Evolutionary conservation across 2,113 vertebrate species (phyloP), one percentile per base, ranked within the genome.

Genomic region (Hippopotamus amphibius): DNA sequence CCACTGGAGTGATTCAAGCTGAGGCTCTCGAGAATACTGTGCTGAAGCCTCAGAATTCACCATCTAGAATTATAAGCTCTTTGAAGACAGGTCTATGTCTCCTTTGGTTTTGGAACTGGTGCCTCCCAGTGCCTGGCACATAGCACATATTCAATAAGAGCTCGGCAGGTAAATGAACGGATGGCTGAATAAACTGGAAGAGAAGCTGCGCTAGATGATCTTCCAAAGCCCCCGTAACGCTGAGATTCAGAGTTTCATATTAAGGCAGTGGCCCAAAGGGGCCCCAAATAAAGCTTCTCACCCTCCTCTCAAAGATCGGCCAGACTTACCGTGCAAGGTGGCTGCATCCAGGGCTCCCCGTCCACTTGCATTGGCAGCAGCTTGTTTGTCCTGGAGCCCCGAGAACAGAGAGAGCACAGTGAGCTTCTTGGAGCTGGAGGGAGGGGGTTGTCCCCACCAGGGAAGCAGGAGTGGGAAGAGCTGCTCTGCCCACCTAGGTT

Each of bases 341-440:
- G 99, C 98, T 99, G 99, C 99, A 99, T 99, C 99, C 99, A 99
- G 59, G 99, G 99, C 98, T 99, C 99, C 26, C 99, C 99, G 3
- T 99, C 99, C 76, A 99, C 99, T 98, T 99, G 99, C 99, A 99
- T 99, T 19, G 99, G 99, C 97, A 99, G 98, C 96, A 99, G 98
- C 61, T 99, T 99, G 97, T 99, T 99, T 0, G 99, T 99, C 98
- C 99, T 99, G 98, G 74, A 94, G 93, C 22, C 88, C 43, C 53
- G n/a, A 96, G 90, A 96, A 90, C 28, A 76, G 1, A 97, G 82
- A 96, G 57, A 80, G 79, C 26, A 81, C 65, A 77, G 74, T 97
- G 74, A 97, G 59, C 7, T 87, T 69, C 1, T 7, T 19, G 3
- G n/a, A 19, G 24, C 12, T 59, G 41, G 59, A 82, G n/a, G 65